phyloP scores from a whole-genome alignment of 2,797 vertebrate genomes.

The Dendrocincla tyrannina region DNA sequence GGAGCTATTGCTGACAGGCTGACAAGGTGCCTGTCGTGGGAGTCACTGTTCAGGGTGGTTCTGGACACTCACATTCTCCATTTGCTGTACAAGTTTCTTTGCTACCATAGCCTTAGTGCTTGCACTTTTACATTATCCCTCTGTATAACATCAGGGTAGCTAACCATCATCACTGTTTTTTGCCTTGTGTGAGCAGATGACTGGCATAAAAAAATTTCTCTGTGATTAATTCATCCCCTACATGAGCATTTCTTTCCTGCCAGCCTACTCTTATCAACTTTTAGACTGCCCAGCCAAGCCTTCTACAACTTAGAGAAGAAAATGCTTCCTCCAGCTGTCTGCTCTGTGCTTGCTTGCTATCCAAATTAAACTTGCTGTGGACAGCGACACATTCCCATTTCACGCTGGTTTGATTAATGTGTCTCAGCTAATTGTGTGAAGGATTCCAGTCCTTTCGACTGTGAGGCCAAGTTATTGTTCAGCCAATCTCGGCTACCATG shows the following conservation, averaged over 20 bases:
- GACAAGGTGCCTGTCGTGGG: not conserved
- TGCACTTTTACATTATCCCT: not conserved
- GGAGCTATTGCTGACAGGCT: not conserved
- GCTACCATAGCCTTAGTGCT: not conserved
- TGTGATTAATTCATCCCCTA: not conserved
- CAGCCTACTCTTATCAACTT: not conserved
- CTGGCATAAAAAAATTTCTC: not conserved
- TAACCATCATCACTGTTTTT: not conserved
- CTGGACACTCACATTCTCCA: not conserved
- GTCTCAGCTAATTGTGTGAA: conserved; percentile 82
- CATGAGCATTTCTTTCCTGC: not conserved
- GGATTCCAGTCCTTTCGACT: conserved; percentile 73
- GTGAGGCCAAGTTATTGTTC: conserved; percentile 79
- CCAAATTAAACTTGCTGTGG: conserved; percentile 52
- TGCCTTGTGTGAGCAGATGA: not conserved
- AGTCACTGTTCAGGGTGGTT: not conserved
- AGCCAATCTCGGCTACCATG: conserved; percentile 73
- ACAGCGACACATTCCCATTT: conserved; percentile 67
- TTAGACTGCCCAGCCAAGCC: not conserved
- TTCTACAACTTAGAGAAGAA: conserved; percentile 5
- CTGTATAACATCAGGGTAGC: not conserved
- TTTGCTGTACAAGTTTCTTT: not conserved
- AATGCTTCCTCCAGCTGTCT: conserved; percentile 50
- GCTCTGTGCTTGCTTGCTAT: conserved; percentile 16
- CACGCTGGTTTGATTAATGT: conserved; percentile 80